Base-by-base conservation (phyloP, 2,113 vertebrate genomes). In the Grallaria varia region DNA sequence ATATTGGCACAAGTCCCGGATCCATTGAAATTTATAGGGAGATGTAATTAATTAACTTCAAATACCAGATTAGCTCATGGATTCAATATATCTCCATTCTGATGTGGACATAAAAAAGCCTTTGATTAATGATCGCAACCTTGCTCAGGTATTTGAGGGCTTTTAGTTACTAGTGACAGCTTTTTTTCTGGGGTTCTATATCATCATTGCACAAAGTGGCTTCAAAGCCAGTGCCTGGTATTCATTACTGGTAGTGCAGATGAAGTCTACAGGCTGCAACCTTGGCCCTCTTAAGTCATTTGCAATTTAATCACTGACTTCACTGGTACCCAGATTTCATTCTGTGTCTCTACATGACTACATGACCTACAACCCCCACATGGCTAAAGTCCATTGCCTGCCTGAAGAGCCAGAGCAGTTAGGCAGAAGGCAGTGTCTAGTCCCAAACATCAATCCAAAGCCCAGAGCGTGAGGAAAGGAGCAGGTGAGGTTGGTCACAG, bases 1-100 rank as follows among this genome's bases (percentile, higher is more conserved):
- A 91, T 89, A 87, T 58, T 96, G 96, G 90, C 83, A 5, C 45
- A 60, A 78, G 30, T 90, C 93, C 93, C 92, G 37, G 23, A 72
- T 84, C 49, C 53, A 50, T 77, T 92, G 80, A 96, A 93, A 90
- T 97, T 80, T 90, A 84, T 66, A 69, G 66, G 60, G 79, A 93
- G 37, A 78, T 90, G 86, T 62, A 95, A 96, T 94, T 92, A 94
- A 93, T 92, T 90, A 96, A 72, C 64, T 84, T 89, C 53, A 94
- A 89, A 81, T 94, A 76, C 74, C 69, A 90, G 73, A 95, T 93
- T 96, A 94, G 44, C 80, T 93, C 90, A 95, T 87, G 64, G 69
- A 81, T 84, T 92, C 69, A 76, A 81, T 95, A 90, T 87, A 87
- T 86, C 37, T 90, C 58, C 52, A 59, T 89, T 89, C 58, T 79